phyloP scores from a whole-genome alignment of 1,140 invertebrate genomes.

The Atta colombica region DNA sequence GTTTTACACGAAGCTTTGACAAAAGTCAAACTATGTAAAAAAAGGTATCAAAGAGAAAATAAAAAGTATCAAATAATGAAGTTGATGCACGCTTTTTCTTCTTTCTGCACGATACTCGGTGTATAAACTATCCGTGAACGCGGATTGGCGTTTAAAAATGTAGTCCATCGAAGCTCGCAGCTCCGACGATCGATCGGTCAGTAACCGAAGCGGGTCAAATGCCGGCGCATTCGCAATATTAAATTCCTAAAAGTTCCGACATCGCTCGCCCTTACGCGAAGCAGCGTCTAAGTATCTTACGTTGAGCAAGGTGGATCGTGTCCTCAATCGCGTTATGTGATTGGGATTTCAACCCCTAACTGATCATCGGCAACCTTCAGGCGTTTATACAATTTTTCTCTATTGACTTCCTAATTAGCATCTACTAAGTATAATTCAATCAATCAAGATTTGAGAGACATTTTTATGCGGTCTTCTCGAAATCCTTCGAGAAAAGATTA shows the following conservation, averaged over 20 bases:
- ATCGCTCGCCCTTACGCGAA: constrained; percentile 4
- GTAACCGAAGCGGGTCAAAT: constrained; percentile 65
- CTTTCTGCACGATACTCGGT: not conserved
- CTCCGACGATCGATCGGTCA: constrained; percentile 51
- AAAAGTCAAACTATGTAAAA: no score
- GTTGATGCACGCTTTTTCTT: not conserved
- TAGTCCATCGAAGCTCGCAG: constrained; percentile 25
- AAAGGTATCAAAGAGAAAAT: not conserved
- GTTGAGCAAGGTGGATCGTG: constrained; percentile 67
- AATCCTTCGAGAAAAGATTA: not conserved
- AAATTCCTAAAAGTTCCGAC: constrained; percentile 68
- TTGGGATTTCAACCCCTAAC: constrained; percentile 37
- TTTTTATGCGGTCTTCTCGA: not conserved
- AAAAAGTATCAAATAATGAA: not conserved
- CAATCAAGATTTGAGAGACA: not conserved
- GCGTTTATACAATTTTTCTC: constrained; percentile 1
- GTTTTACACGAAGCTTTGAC: no score
- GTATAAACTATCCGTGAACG: not conserved
- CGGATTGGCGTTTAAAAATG: constrained; percentile 30
- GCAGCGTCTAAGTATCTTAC: constrained; percentile 55
- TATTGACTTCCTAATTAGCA: constrained; percentile 17
- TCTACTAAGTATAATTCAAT: not conserved
- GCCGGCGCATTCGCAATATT: constrained; percentile 75
- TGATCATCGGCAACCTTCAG: not conserved
- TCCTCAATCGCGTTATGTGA: constrained; percentile 50